Evolutionary conservation across 2,797 vertebrate genomes (phyloP), one percentile per base, ranked within the genome.

Genomic region (Rachycentron canadum): DNA sequence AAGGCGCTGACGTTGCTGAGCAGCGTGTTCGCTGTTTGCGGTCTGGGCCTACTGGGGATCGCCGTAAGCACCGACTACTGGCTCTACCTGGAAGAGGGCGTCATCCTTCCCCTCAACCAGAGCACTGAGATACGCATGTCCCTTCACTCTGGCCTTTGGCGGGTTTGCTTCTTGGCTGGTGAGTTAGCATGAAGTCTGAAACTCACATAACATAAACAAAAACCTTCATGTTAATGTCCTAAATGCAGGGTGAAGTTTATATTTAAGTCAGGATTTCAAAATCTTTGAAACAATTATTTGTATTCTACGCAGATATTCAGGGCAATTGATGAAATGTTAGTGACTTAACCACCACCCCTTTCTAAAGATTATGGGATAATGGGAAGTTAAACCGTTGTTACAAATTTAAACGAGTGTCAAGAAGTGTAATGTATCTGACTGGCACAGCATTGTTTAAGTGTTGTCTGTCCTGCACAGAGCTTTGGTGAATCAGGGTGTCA

Each of bases 11-110:
- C 97, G 81, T 95, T 99, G 94, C 96, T 99, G 86, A 98, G 97
- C 96, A 98, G 97, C 49, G 95, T 98, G 73, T 99, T 99, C 13
- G 96, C 97, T 0, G 97, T 98, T 74, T 98, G 97, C 0, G 95
- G 94, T 84, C 95, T 99, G 70, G 97, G 97, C n/a, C 96, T 99
- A 60, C 91, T 99, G 93, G 97, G 98, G 61, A 95, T 98, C 5
- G 97, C 98, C 0, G 97, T 99, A 71, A 98, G 97, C 96, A 99
- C 98, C 0, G 98, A 99, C 94, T 98, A 99, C 93, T 99, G 98
- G 98, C 96, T 99, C 52, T 98, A 98, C 94, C 93, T 99, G 93
- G 98, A 99, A 82, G 98, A 98, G 61, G 97, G 97, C 1, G 93
- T 97, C 84, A 94, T 98, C 83, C 94, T 97, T 30, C 97, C 97